Evolutionary conservation across 2,113 vertebrate genomes (phyloP).

Genomic region (Nannospalax galili): DNA sequence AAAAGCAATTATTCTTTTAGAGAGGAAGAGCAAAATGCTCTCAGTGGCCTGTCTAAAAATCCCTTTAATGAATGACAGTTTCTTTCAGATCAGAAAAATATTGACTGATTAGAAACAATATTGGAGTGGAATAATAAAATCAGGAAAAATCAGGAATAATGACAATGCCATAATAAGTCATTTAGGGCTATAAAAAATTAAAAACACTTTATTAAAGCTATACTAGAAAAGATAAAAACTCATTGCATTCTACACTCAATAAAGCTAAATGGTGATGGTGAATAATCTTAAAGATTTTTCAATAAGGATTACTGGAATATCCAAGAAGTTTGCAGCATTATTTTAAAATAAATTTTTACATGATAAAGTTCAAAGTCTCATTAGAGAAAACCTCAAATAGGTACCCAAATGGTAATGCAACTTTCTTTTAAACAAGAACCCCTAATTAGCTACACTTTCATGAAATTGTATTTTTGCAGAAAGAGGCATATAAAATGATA

Average conservation of each 20-base stretch:
- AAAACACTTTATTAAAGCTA: conserved; percentile 40
- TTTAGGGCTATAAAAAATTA: conserved; percentile 50
- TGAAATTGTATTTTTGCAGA: conserved; percentile 35
- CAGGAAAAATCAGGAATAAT: conserved; percentile 38
- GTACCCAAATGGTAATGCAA: conserved; percentile 27
- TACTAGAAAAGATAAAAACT: conserved; percentile 61
- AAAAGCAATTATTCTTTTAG: conserved; percentile 62
- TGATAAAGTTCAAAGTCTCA: conserved; percentile 45
- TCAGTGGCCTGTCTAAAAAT: conserved; percentile 42
- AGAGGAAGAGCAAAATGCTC: conserved; percentile 43
- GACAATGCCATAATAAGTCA: neutral
- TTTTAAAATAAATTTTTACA: conserved; percentile 57
- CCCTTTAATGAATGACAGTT: conserved; percentile 27
- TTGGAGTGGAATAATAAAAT: conserved; percentile 35
- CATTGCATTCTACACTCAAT: conserved; percentile 27
- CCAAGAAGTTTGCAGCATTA: conserved; percentile 42
- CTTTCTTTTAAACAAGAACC: neutral
- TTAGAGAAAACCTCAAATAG: conserved; percentile 19
- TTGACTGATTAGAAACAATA: conserved; percentile 45
- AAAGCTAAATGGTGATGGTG: conserved; percentile 54
- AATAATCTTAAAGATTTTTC: conserved; percentile 51
- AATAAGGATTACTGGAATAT: conserved; percentile 24
- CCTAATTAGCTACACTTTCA: conserved; percentile 49
- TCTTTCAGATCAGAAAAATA: conserved; percentile 55
- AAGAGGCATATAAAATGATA: conserved; percentile 10